Evolutionary conservation across 2,797 vertebrate species (phyloP), one percentile per base, ranked within the genome.

Genomic region (Podarcis lilfordi): DNA sequence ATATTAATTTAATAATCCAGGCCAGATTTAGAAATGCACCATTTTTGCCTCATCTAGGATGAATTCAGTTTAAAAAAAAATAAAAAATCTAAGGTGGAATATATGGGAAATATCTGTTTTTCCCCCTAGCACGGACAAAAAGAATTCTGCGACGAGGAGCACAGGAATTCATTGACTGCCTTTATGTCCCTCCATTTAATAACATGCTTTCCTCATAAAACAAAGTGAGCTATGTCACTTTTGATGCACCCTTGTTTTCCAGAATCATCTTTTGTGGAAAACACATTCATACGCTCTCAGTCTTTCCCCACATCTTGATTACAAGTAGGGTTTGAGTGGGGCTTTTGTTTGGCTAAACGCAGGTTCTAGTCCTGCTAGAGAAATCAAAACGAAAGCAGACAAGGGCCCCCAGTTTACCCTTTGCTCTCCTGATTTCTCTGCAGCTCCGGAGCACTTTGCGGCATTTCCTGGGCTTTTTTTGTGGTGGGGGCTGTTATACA

Each of bases 231-330:
- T 25, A 5, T 27, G 68, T 45, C 77, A 80, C 50, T 80, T 79
- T 80, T 27, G 77, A 75, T 85, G 37, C 45, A 80, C 27, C 11
- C 81, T 27, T 40, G n/a, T 43, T 13, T 74, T 74, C n/a, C 13
- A 8, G 74, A 85, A 81, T 35, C 69, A 21, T 84, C 50, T 85
- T 81, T 21, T 50, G 55, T 76, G 43, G 77, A 84, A 85, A 76
- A 37, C 37, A 69, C n/a, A 64, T 71, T 64, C 7, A 19, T 85
- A 29, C 4, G 11, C 45, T 89, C 40, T 29, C 19, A 7, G 43
- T 82, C 79, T 77, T 89, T 81, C 82, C 50, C 71, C 35, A 72
- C 40, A 66, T 76, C 40, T 81, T 80, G 71, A 59, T 86, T 89
- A 55, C 71, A 81, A 85, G 72, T 55, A 86, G 25, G 19, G 64